Conservation (phyloP, 2,113 vertebrate species). For the Pachycephala philippinensis region DNA sequence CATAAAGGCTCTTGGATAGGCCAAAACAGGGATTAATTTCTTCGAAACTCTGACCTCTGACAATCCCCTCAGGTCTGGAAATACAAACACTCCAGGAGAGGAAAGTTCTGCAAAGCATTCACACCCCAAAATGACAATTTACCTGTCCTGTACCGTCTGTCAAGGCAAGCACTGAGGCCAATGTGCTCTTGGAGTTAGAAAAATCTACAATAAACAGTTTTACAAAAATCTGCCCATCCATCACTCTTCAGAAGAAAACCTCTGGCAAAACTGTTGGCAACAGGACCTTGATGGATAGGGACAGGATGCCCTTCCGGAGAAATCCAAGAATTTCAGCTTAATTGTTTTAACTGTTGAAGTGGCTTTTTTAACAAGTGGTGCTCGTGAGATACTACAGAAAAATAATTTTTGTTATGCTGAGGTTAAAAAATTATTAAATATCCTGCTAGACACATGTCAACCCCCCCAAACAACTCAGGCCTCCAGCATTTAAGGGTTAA, state of each 20-base stretch:
- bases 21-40: background rate
- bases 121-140: background rate
- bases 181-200: background rate
- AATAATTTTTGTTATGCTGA: background rate
- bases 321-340: background rate
- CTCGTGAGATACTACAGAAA: background rate
- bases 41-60: background rate
- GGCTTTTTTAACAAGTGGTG: background rate
- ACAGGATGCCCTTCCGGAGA: conserved; percentile 8
- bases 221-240: background rate
- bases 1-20: background rate
- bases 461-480: background rate
- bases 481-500: background rate
- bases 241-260: background rate
- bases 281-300: conserved; percentile 9
- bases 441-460: background rate
- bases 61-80: background rate
- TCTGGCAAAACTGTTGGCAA: background rate
- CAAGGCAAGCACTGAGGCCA: background rate
- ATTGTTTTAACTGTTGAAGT: background rate
- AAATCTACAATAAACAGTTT: background rate
- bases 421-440: background rate
- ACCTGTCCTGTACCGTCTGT: background rate
- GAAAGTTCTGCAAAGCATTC: background rate
- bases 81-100: background rate